Evolutionary conservation across 35 echinoderm and acorn worm genomes (phyloP).

Genomic region (Nesometra sesokonis): DNA sequence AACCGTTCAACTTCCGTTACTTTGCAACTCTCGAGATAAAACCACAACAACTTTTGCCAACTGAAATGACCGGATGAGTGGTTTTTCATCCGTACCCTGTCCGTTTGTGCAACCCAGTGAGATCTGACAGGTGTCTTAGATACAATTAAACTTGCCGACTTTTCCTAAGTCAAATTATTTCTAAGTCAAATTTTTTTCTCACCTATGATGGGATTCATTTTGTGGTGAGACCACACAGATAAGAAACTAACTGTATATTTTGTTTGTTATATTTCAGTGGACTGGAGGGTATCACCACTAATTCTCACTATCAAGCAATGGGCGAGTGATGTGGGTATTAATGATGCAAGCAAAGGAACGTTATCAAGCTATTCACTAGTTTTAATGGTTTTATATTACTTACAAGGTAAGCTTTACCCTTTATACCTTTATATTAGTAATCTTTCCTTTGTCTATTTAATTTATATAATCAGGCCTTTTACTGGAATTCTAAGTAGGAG

Average conservation of each 20-base stretch:
- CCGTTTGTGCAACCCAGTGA: too few relatives aligned
- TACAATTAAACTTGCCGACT: not conserved
- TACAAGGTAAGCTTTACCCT: constrained; percentile 78
- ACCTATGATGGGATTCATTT: too few relatives aligned
- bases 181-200: not conserved
- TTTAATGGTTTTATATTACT: constrained; percentile 71
- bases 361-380: constrained; percentile 78
- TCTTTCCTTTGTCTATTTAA: not conserved
- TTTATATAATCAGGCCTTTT: too few relatives aligned
- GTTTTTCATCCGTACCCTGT: too few relatives aligned
- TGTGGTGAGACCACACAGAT: too few relatives aligned
- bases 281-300: constrained; percentile 67
- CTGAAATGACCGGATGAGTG: too few relatives aligned
- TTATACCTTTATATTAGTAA: not conserved
- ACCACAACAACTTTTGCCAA: too few relatives aligned
- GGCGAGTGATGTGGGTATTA: constrained; percentile 58
- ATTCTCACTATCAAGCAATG: constrained; percentile 80
- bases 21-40: too few relatives aligned
- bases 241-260: not conserved
- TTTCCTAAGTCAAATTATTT: too few relatives aligned
- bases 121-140: not conserved
- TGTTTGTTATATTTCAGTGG: constrained; percentile 36
- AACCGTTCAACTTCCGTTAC: too few relatives aligned
- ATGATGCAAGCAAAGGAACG: constrained; percentile 83
- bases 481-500: too few relatives aligned